These are phyloP conservation scores for Cepaea hortensis DNA, from an alignment of 2,888 invertebrate species.

Conservation along the genomic window DNA sequence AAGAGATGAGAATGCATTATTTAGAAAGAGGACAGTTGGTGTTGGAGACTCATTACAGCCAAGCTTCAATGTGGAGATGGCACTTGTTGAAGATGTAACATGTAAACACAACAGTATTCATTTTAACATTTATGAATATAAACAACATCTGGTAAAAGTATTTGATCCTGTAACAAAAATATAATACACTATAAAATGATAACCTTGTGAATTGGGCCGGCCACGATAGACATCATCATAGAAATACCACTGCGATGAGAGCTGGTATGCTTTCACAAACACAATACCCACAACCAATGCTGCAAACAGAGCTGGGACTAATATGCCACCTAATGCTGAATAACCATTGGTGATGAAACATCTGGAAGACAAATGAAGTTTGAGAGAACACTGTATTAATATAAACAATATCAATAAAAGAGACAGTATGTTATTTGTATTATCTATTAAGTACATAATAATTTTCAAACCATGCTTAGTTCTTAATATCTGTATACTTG, in stretches of 20 bases:
- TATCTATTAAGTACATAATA: too few species aligned
- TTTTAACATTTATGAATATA: background rate
- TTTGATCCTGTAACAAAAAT: background rate
- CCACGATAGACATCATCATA: slow-evolving; percentile 74
- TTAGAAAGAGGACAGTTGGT: too few species aligned
- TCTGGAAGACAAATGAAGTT: slow-evolving; percentile 56
- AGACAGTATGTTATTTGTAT: too few species aligned
- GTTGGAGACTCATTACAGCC: background rate
- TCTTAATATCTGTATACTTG: too few species aligned
- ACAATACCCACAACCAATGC: slow-evolving; percentile 67
- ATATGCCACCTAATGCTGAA: slow-evolving; percentile 70
- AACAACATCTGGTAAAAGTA: background rate
- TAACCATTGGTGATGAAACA: slow-evolving; percentile 73
- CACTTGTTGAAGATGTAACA: background rate
- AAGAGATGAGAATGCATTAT: too few species aligned
- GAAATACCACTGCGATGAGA: slow-evolving; percentile 73
- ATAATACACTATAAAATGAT: background rate
- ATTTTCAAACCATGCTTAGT: too few species aligned
- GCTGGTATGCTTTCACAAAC: slow-evolving; percentile 73
- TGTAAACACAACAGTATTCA: too few species aligned
- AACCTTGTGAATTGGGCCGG: slow-evolving; percentile 71
- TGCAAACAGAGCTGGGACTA: slow-evolving; percentile 67
- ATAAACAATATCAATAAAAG: too few species aligned
- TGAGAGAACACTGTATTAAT: too few species aligned
- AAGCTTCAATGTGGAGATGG: background rate